phyloP scores from a whole-genome alignment of 2,113 vertebrate species.

The Porphyrio hochstetteri region DNA sequence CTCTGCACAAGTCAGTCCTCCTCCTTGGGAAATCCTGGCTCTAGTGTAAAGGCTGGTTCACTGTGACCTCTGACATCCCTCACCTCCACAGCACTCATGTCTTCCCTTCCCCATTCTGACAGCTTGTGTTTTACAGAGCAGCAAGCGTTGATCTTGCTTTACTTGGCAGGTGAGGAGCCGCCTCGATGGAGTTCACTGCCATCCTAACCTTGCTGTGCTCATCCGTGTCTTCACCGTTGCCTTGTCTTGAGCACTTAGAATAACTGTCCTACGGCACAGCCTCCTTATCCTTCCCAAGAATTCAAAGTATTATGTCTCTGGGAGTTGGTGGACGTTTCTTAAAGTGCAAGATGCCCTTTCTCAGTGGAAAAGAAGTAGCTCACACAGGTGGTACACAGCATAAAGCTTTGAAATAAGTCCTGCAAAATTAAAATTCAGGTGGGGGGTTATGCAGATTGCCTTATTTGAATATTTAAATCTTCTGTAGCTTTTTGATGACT shows the following conservation, averaged over 20 bases:
- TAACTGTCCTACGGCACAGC: background rate
- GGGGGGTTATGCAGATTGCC: conserved; percentile 51
- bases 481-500: conserved; percentile 69
- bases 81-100: background rate
- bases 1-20: background rate
- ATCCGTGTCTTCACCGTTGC: background rate
- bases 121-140: background rate
- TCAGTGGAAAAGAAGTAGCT: background rate
- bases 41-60: background rate
- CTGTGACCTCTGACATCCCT: background rate
- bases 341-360: background rate
- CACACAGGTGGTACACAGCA: background rate
- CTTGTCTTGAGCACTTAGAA: background rate
- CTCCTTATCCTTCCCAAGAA: background rate
- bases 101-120: background rate
- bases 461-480: conserved; percentile 70
- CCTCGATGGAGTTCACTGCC: background rate
- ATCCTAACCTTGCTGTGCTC: background rate
- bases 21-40: background rate
- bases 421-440: conserved; percentile 65
- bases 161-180: background rate
- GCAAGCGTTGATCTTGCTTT: background rate
- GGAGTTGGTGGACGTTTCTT: background rate
- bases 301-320: background rate
- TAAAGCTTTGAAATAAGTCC: conserved; percentile 33